Evolutionary conservation across 2,113 vertebrate genomes (phyloP).

Genomic region (Neogobius melanostomus): DNA sequence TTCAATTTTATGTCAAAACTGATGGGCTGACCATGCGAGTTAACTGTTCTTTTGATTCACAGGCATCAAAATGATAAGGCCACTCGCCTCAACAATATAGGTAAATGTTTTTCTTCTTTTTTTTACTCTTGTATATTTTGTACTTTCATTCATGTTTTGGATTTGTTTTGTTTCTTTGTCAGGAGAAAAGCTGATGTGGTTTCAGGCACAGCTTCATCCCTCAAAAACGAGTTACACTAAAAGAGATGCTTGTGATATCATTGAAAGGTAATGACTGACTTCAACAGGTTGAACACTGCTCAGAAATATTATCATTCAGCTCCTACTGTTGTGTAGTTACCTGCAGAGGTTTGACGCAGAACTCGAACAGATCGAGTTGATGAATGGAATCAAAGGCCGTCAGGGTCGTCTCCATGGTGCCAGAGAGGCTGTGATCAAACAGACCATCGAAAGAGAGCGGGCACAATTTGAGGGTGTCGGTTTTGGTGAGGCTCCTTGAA

Average conservation of each 20-base stretch:
- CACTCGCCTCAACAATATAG: slow-evolving; percentile 81
- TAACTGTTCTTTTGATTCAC: slow-evolving; percentile 26
- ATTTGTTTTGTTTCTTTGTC: not conserved
- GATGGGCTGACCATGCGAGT: not conserved
- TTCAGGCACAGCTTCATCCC: slow-evolving; percentile 87
- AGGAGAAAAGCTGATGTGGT: slow-evolving; percentile 96
- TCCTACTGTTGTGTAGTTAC: slow-evolving; percentile 74
- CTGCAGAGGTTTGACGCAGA: slow-evolving; percentile 87
- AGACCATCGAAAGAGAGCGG: slow-evolving; percentile 87
- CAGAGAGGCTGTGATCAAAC: slow-evolving; percentile 86
- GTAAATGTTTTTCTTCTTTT: slow-evolving; percentile 67
- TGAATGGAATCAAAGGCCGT: slow-evolving; percentile 91
- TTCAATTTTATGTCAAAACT: not conserved
- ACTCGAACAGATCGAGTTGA: slow-evolving; percentile 91
- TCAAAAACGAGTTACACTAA: slow-evolving; percentile 81
- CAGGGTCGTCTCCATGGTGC: slow-evolving; percentile 87
- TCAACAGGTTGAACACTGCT: not conserved
- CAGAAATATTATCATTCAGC: not conserved
- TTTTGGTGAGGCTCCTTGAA: slow-evolving; percentile 77
- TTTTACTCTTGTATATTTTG: not conserved
- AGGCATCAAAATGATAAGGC: slow-evolving; percentile 90
- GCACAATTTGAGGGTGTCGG: slow-evolving; percentile 82
- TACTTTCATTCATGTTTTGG: not conserved
- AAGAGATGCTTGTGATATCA: slow-evolving; percentile 86
- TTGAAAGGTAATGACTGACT: slow-evolving; percentile 80